phyloP scores from a whole-genome alignment of 2,113 vertebrate species.

The Gracilinanus agilis region DNA sequence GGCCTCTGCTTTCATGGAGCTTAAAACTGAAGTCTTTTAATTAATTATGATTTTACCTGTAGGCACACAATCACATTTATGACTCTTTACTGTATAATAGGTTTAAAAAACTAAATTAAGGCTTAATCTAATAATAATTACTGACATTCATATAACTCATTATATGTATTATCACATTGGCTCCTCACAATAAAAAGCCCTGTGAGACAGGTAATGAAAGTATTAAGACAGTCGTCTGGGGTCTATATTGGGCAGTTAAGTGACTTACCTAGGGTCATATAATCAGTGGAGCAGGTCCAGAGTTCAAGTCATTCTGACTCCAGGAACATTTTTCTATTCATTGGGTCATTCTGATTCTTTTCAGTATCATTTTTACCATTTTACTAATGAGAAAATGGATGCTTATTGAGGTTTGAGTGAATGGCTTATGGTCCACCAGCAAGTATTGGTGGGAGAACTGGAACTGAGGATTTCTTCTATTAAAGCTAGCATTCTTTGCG shows the following conservation, averaged over 20 bases:
- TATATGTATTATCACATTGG: neutral
- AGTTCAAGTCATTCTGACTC: neutral
- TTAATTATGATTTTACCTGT: neutral
- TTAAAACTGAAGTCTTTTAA: neutral
- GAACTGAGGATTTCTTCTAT: neutral
- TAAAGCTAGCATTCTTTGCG: neutral
- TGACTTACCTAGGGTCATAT: neutral
- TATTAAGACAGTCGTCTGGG: neutral
- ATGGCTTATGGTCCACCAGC: too few species aligned
- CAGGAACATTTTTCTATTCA: neutral
- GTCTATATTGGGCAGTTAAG: neutral
- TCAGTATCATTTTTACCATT: neutral
- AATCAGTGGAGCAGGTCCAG: neutral
- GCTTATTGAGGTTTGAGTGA: neutral
- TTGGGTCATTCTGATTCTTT: neutral
- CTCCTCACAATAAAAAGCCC: neutral
- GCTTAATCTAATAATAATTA: neutral
- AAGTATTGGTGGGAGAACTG: neutral
- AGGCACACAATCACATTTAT: neutral
- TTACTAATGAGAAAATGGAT: neutral
- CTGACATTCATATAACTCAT: neutral
- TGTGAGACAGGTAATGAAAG: neutral
- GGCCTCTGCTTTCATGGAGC: neutral
- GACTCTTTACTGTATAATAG: neutral
- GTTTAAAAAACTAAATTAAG: neutral